A percentile compares a stretch with the other conserved stretches of the same genome.
These are phyloP conservation scores for Perca fluviatilis DNA, from an alignment of 2,113 vertebrate genomes.

Conservation along the genomic window DNA sequence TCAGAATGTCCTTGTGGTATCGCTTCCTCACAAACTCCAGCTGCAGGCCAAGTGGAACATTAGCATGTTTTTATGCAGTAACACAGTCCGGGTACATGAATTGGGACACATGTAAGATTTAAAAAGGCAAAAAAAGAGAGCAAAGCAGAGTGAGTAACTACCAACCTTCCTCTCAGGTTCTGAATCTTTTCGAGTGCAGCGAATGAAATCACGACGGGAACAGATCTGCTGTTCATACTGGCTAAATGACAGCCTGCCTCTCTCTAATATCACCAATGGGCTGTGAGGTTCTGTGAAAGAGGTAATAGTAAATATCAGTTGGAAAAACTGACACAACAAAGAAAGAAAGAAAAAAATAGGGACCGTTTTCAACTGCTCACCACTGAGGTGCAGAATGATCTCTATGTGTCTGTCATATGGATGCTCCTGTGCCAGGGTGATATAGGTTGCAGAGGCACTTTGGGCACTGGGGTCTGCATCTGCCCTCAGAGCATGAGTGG, in stretches of 20 bases:
- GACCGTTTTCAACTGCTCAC: conserved; percentile 79
- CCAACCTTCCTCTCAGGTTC: conserved; percentile 90
- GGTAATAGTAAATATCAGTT: neutral
- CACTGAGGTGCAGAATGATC: conserved; percentile 94
- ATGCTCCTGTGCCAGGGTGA: conserved; percentile 94
- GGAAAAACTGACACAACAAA: neutral
- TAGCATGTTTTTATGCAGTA: neutral
- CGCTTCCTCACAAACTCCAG: conserved; percentile 93
- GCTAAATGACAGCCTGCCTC: conserved; percentile 88
- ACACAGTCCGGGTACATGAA: neutral
- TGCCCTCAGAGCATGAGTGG: conserved; percentile 92
- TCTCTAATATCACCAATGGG: conserved; percentile 92
- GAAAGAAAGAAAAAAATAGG: neutral
- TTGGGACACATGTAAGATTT: too few relatives aligned
- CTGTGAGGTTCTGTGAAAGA: conserved; percentile 89
- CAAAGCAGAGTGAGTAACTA: neutral
- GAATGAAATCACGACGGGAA: conserved; percentile 90
- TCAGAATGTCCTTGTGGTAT: conserved; percentile 95
- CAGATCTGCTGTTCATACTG: conserved; percentile 90
- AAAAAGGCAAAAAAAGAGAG: neutral
- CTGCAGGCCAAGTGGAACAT: conserved; percentile 74
- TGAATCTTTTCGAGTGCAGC: conserved; percentile 86
- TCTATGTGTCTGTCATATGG: conserved; percentile 91
- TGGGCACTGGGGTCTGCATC: conserved; percentile 93
- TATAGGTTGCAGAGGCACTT: conserved; percentile 92